Conservation (phyloP, 2,888 invertebrate genomes). For the Marronus borbonicus region DNA sequence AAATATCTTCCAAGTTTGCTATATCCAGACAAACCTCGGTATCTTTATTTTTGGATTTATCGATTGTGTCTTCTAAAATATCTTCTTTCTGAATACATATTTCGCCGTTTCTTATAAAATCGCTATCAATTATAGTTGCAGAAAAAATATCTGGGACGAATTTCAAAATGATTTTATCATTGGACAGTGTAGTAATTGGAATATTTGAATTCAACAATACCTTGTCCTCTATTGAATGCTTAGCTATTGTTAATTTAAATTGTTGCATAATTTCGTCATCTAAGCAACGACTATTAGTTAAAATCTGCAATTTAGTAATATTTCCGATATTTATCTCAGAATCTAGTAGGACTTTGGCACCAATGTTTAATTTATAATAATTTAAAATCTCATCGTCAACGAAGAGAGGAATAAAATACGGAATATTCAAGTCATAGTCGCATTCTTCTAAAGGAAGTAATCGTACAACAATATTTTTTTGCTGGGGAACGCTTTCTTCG, state of each 20-base stretch:
- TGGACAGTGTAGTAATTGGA: constrained; percentile 55
- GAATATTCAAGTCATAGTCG: constrained; percentile 10
- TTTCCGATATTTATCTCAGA: constrained; percentile 67
- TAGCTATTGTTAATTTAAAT: constrained; percentile 73
- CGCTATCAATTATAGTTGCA: constrained; percentile 72
- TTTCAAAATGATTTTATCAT: constrained; percentile 61
- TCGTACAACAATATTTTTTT: constrained; percentile 43
- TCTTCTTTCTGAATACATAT: constrained; percentile 61
- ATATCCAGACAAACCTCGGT: constrained; percentile 65
- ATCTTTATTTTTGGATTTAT: constrained; percentile 7
- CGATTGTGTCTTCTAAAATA: constrained; percentile 33
- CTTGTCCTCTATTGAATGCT: constrained; percentile 71
- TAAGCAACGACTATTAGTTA: constrained; percentile 61
- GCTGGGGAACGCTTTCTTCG: constrained; percentile 42
- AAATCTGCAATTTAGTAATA: constrained; percentile 71
- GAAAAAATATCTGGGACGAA: constrained; percentile 71
- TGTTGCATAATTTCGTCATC: constrained; percentile 67
- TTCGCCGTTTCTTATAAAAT: constrained; percentile 73
- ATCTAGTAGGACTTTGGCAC: constrained; percentile 74
- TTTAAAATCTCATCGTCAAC: constrained; percentile 73
- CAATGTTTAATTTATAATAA: constrained; percentile 73
- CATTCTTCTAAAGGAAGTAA: constrained; percentile 49
- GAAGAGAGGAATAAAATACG: constrained; percentile 67
- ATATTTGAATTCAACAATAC: constrained; percentile 74
- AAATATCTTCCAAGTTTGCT: constrained; percentile 73